Base-by-base conservation (phyloP, 92 coral and sea anemone genomes). In the Diadumene lineata region DNA sequence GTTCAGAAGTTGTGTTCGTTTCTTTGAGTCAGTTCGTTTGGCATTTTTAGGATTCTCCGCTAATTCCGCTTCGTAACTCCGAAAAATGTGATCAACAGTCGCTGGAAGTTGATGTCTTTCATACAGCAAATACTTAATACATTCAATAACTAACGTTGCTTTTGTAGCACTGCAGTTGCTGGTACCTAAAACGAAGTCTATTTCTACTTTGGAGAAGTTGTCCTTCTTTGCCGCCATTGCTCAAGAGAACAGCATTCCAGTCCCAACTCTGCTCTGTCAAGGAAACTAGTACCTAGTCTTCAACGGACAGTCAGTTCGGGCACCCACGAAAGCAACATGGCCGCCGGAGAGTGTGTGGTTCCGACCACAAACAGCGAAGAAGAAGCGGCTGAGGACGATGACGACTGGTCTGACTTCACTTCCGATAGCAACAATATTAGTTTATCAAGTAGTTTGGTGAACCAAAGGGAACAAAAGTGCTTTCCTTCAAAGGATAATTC, bases 61-160 rank as follows among this genome's bases (percentile, higher is more conserved):
- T 21, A 74, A 16, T 60, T 38, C 77, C 31, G 50, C 79, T 43
- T 69, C 74, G 26, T 86, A 70, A 29, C 75, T 44, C 48, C 83
- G 75, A 55, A 79, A 85, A 17, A 96, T 67, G 70, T 96, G 97
- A 74, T 89, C 94, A 73, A 84, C 85, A n/a, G 99, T 97, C 18
- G 88, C 50, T 31, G 97, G 96, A 17, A 89, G 80, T 83, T 96
- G 99, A 50, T 82, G 92, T 18, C 99, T 89, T 66, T 96, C 96
- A 64, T 92, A 92, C 21, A 92, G 68, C 31, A 96, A 76, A 62
- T 84, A 92, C 79, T 96, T 93, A 29, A 96, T 89, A 69, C 88
- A 85, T 72, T 90, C 92, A 17, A 71, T 82, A 46, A 92, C 64
- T 55, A 96, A 82, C 28, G 64, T 76, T 51, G 74, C 84, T 74